phyloP scores from a whole-genome alignment of 2,888 invertebrate genomes.

The Hydraecia micacea region DNA sequence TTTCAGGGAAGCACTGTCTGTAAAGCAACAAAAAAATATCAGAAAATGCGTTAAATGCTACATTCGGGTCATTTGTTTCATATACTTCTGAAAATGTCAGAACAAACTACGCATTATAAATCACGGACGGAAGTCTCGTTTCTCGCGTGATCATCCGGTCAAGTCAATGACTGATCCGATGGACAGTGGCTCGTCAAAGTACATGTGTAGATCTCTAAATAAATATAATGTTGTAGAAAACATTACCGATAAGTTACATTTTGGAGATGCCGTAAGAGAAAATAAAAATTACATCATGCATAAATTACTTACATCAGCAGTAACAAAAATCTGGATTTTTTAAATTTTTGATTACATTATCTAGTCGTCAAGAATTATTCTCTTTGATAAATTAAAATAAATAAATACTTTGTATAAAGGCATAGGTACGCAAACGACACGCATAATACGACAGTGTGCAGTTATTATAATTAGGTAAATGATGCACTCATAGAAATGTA shows the following conservation, averaged over 20 bases:
- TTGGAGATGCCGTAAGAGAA: conserved; percentile 37
- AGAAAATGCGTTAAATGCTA: no score
- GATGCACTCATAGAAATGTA: no score
- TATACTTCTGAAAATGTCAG: no score
- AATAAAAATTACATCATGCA: conserved; percentile 35
- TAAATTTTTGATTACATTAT: background rate
- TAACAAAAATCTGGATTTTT: background rate
- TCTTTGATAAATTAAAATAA: background rate
- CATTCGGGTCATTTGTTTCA: no score
- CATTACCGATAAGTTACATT: conserved; percentile 17
- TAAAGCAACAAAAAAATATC: no score
- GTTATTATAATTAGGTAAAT: background rate
- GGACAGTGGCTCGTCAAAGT: conserved; percentile 6
- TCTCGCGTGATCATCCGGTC: conserved; percentile 23
- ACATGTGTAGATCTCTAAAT: conserved; percentile 1
- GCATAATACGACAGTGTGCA: background rate
- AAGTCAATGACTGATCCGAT: conserved; percentile 55
- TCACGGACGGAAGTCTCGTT: conserved; percentile 21
- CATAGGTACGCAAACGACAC: background rate
- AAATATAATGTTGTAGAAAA: conserved; percentile 12
- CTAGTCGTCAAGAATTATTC: background rate
- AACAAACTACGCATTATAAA: conserved; percentile 20
- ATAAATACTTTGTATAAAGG: background rate
- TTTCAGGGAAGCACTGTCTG: no score
- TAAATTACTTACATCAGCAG: background rate